Evolutionary conservation across 37 sponge, comb jelly and placozoan species (phyloP).

Genomic region (Theonella swinhoei): DNA sequence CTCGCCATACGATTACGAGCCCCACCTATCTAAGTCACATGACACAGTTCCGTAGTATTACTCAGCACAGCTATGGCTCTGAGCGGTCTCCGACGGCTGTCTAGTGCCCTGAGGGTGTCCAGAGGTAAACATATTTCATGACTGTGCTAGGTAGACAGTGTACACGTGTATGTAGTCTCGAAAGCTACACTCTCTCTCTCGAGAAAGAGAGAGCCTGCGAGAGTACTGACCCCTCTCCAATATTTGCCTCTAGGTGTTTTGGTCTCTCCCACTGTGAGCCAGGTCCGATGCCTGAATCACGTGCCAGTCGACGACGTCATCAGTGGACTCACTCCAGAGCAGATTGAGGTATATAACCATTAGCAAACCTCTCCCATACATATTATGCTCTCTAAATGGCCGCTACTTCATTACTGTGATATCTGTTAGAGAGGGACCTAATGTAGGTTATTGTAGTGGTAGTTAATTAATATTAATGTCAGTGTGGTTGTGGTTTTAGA

Average conservation of each 20-base stretch:
- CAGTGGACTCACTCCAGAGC: slow-evolving; percentile 67
- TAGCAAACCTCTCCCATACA: too few relatives aligned
- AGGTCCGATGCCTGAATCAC: neutral
- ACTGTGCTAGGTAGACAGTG: neutral
- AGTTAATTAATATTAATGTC: neutral
- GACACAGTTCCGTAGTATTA: neutral
- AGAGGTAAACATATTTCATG: neutral
- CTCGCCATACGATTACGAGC: neutral
- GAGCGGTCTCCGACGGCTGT: neutral
- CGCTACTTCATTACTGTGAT: too few relatives aligned
- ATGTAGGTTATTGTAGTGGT: too few relatives aligned
- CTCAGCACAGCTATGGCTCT: neutral
- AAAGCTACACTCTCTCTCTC: too few relatives aligned
- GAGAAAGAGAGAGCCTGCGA: too few relatives aligned
- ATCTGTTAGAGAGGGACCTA: too few relatives aligned
- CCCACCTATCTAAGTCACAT: neutral
- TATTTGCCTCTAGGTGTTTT: neutral
- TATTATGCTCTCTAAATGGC: too few relatives aligned
- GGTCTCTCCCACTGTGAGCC: neutral
- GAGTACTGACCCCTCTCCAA: neutral
- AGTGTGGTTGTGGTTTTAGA: neutral
- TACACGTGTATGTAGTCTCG: neutral
- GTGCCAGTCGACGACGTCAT: slow-evolving; percentile 79
- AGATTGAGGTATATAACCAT: slow-evolving; percentile 76
- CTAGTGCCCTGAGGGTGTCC: neutral